Conservation (phyloP, 2,888 invertebrate genomes). For the Chloroclysta siterata region DNA sequence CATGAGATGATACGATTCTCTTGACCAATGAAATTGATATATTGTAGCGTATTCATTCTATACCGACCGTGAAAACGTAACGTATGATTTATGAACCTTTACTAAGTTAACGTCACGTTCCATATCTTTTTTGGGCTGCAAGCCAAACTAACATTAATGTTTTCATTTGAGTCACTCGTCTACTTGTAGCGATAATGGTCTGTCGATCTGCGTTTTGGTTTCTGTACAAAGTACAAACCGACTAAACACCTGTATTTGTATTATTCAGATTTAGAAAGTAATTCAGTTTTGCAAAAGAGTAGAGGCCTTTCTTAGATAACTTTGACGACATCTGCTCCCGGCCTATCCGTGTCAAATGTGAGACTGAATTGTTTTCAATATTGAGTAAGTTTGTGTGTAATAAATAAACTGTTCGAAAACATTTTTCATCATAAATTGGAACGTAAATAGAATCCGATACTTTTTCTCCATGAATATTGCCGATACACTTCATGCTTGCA, state of each 20-base stretch:
- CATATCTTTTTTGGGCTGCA: conserved; percentile 40
- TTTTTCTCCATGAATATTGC: conserved; percentile 4
- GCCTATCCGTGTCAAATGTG: neutral
- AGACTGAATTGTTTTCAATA: neutral
- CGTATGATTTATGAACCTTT: conserved; percentile 39
- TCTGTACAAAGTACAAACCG: conserved; percentile 5
- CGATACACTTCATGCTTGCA: conserved; percentile 8
- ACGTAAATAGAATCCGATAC: conserved; percentile 9
- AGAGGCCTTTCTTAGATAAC: neutral
- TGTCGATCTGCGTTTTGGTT: conserved; percentile 5
- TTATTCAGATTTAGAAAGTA: neutral
- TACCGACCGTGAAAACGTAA: conserved; percentile 42
- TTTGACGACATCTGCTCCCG: neutral
- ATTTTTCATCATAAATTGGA: conserved; percentile 10
- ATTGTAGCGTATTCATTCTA: conserved; percentile 40
- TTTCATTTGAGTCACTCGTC: conserved; percentile 35
- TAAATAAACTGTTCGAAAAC: conserved; percentile 6
- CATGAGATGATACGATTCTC: conserved; percentile 47
- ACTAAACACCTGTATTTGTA: neutral
- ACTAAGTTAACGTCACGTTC: conserved; percentile 39
- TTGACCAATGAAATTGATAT: conserved; percentile 43
- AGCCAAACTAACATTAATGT: conserved; percentile 40
- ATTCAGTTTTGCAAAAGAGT: neutral
- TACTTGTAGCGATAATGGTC: conserved; percentile 15
- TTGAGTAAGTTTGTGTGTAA: neutral